Evolutionary conservation across 2,797 vertebrate species (phyloP).

Genomic region (Buceros bicornis): DNA sequence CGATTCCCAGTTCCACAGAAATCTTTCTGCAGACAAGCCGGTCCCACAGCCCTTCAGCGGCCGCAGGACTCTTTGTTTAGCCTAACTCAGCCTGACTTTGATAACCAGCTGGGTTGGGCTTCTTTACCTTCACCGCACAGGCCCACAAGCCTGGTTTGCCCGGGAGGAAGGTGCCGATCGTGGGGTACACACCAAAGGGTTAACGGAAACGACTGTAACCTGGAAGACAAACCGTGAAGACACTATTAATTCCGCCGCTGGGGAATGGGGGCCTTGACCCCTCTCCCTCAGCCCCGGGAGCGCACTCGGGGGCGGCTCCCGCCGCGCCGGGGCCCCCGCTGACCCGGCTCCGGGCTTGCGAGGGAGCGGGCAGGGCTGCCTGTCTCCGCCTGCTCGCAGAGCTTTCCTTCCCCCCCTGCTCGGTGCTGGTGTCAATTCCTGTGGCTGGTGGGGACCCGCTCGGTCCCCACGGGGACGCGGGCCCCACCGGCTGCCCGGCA

Average conservation of each 20-base stretch:
- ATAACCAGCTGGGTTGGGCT: not conserved
- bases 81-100: not conserved
- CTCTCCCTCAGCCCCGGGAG: not conserved
- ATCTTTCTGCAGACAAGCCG: not conserved
- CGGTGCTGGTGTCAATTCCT: not conserved
- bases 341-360: not conserved
- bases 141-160: not conserved
- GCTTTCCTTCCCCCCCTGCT: not conserved
- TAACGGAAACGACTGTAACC: not conserved
- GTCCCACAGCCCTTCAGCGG: rapidly evolving
- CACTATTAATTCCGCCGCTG: rapidly evolving
- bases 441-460: rapidly evolving
- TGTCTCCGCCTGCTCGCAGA: not conserved
- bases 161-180: rapidly evolving
- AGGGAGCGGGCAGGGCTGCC: not conserved
- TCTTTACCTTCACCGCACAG: not conserved
- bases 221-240: not conserved
- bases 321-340: not conserved
- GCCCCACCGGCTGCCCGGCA: not conserved
- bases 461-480: not conserved
- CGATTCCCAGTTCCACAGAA: rapidly evolving
- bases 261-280: rapidly evolving
- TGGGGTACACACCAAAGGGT: not conserved
- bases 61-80: not conserved
- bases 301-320: not conserved